Base-by-base conservation (phyloP, 2,888 invertebrate species). In the Thymelicus lineola region DNA sequence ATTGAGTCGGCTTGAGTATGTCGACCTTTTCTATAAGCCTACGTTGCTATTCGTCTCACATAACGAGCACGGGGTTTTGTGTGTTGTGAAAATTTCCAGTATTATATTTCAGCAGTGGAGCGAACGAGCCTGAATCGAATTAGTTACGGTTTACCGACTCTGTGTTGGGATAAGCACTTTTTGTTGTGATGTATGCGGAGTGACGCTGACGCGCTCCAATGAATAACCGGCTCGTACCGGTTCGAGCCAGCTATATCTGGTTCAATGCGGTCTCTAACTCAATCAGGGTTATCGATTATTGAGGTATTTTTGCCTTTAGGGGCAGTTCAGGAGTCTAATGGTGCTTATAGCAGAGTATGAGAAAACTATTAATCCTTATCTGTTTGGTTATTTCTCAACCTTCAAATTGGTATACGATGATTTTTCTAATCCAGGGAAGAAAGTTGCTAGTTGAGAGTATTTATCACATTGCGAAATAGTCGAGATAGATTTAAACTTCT, bases 61-160 rank as follows among this genome's bases (percentile, higher is more conserved):
- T 66, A 48, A 58, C 65, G n/a, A 46, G 0, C 38, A 58, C 36
- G 60, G 9, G 42, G 45, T 28, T 60, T 60, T 20, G 15, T 66
- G 48, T 66, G 60, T 66, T 60, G 66, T 66, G 58, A 50, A 42
- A 60, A 50, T 60, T 36, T 53, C 60, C 50, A 60, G 38, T 60
- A 60, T 60, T 67, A 67, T 67, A 45, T 38, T 60, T 55, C 60
- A 53, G 53, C 67, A 50, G 15, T 35, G 53, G 35, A 53, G 53
- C 61, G 61, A 53, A 17, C 35, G 45, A 55, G 60, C 50, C 63
- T 50, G 50, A 63, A 67, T 67, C 61, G 53, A 67, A 67, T 61
- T 61, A 61, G 35, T 53, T 61, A 42, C 67, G 59, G 61, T 53
- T 53, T 63, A 45, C 61, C 36, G 67, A 35, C 12, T 42, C 50